Evolutionary conservation across 2,797 vertebrate genomes (phyloP), one percentile per base, ranked within the genome.

Genomic region (Hirundo rustica): DNA sequence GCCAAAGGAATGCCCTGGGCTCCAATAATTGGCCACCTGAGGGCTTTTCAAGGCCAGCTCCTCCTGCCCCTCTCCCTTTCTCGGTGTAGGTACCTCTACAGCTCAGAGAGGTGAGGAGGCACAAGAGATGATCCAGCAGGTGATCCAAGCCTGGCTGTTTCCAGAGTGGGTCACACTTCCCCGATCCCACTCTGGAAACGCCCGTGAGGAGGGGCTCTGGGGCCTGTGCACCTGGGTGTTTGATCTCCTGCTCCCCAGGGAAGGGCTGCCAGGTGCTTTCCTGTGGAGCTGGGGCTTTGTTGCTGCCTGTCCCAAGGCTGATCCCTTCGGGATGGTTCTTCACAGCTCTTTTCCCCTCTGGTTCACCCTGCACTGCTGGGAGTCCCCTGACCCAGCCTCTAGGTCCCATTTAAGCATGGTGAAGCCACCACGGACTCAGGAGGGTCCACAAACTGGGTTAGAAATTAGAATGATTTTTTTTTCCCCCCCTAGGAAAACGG

Each of bases 231-330:
- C 48, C 78, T 79, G 93, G 55, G 2, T 55, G 48, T 95, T 92
- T 85, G 88, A 91, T 88, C 82, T 89, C 72, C 40, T 0, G 8
- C 16, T 89, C 29, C 10, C 15, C 18, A 22, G 42, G 71, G 50
- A 87, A 82, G 9, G 45, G 60, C 68, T 96, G 76, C 90, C 95
- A 96, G 92, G 82, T 66, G 79, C 85, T 95, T 85, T 94, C 82
- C 90, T 1, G 1, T 14, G 44, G 25, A 81, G 44, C 47, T 77
- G 68, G 36, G 57, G 51, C 55, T 88, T 55, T 1, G 72, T 73
- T 4, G 7, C 44, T 90, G 80, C 94, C 80, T 88, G 80, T 90
- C 57, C 61, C 0, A 3, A 15, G 15, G 61, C 77, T 1, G 48
- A 83, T 65, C 32, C 29, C 50, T 64, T 73, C 0, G 2, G 85